Evolutionary conservation across 2,888 invertebrate species (phyloP).

Genomic region (Geotrupes spiniger): DNA sequence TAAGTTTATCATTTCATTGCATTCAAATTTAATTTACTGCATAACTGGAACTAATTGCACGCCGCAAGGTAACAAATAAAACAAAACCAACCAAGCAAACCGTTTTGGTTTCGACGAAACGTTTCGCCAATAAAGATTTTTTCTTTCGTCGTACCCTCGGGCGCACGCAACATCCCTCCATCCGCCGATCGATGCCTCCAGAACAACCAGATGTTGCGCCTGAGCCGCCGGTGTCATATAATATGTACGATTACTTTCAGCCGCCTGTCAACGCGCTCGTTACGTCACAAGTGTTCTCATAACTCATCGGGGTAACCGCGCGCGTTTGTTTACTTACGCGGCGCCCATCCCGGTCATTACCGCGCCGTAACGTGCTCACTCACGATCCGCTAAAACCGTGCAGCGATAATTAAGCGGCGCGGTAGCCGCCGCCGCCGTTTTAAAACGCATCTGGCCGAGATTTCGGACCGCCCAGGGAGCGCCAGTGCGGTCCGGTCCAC

Average conservation of each 20-base stretch:
- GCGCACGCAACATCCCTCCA: background rate
- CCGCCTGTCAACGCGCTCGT: conserved; percentile 32
- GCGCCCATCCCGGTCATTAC: too few relatives aligned
- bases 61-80: too few relatives aligned
- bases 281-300: conserved; percentile 32
- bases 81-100: too few relatives aligned
- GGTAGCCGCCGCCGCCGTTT: background rate
- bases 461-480: background rate
- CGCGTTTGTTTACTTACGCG: conserved; percentile 10
- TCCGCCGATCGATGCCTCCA: background rate
- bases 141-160: background rate
- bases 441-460: background rate
- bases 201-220: conserved; percentile 10
- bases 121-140: too few relatives aligned
- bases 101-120: too few relatives aligned
- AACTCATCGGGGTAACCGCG: conserved; percentile 26
- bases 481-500: conserved; percentile 5
- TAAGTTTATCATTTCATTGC: too few relatives aligned
- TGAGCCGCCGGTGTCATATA: conserved; percentile 32
- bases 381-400: too few relatives aligned
- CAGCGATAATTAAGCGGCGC: conserved; percentile 5
- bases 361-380: too few relatives aligned
- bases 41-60: too few relatives aligned
- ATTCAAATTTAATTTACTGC: too few relatives aligned
- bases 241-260: conserved; percentile 36